These are phyloP conservation scores for Gymnogyps californianus DNA, from an alignment of 2,113 vertebrate species.

Conservation along the genomic window DNA sequence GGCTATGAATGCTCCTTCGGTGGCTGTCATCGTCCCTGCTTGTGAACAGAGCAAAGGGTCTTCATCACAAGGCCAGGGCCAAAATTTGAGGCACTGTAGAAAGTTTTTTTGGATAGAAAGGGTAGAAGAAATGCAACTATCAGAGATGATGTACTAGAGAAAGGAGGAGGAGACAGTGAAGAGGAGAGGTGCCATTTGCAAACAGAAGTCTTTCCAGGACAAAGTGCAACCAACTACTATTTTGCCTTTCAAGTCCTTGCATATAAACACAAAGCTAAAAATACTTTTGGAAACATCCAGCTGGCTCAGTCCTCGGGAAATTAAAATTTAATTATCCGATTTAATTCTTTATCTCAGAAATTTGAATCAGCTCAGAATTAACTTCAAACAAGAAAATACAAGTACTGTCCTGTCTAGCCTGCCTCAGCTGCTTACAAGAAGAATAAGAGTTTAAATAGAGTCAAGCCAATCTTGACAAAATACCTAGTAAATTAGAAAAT, in stretches of 20 bases:
- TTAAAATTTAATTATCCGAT: constrained; percentile 14
- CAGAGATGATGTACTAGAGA: background rate
- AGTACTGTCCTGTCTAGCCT: background rate
- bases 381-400: background rate
- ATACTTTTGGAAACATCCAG: constrained; percentile 1
- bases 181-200: background rate
- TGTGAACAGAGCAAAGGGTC: background rate
- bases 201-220: background rate
- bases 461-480: background rate
- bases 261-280: constrained; percentile 49
- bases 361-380: background rate
- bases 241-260: constrained; percentile 22
- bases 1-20: background rate
- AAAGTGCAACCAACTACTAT: background rate
- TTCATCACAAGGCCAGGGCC: background rate
- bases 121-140: background rate
- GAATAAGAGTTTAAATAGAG: background rate
- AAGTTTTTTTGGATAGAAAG: background rate
- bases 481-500: background rate
- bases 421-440: background rate
- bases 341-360: constrained; percentile 9
- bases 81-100: background rate
- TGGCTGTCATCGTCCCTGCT: background rate
- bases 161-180: background rate
- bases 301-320: constrained; percentile 3